Base-by-base conservation (phyloP, 1,140 invertebrate species). In the Vanessa atalanta region DNA sequence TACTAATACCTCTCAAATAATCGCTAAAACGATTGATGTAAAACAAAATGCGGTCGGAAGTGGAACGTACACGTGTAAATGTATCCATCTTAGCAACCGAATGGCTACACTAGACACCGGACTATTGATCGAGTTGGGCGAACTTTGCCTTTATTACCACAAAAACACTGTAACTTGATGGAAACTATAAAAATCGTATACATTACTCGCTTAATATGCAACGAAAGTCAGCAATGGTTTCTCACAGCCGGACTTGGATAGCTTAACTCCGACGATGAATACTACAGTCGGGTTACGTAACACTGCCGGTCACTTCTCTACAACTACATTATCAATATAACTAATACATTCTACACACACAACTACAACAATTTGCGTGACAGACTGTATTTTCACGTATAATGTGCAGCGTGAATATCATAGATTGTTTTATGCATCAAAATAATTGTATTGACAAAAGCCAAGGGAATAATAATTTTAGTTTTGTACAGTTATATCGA, bases 71-170 rank as follows among this genome's bases (percentile, higher is more conserved):
- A 79, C 82, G 82, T 82, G 78, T 85, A 83, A 78, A 76, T 61
- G 26, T 31, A 63, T 60, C 69, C 73, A 79, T 81, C 82, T 85
- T 83, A 77, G 80, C 73, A 81, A 82, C 80, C 72, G 63, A 79
- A 77, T 83, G 74, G 80, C 75, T 69, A 68, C 53, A 69, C 76
- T 81, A 81, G 72, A 80, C 73, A 72, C 67, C 74, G 79, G 76
- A 79, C 76, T 83, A 85, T 85, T 79, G 83, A 85, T 85, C 82
- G 79, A 65, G 70, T 61, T 70, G 65, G 72, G 70, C 72, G 64
- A 67, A 51, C 68, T 31, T 67, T 67, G 61, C 80, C 60, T 77
- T 55, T 66, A 73, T 69, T 69, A 73, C 57, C 55, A 61, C 48
- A 57, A 43, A 74, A 74, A 26, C 60, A 76, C 37, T 68, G 73